Evolutionary conservation across 2,797 vertebrate species (phyloP), one percentile per base, ranked within the genome.

Genomic region (Sebastes steindachneri): DNA sequence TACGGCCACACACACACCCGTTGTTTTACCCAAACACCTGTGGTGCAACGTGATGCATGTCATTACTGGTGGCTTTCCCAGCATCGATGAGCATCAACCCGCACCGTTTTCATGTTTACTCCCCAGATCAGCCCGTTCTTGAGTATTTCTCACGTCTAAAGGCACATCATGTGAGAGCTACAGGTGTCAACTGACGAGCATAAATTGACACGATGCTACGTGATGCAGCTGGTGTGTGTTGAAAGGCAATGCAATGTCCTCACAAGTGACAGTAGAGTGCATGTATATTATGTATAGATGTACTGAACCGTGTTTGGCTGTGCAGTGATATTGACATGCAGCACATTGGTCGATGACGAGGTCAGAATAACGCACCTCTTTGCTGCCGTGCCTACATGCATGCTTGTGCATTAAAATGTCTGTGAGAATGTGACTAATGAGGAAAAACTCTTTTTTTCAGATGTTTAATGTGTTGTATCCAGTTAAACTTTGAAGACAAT

Each of bases 281-380:
- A 2, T 11, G 10, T 2, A 12, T 21, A 29, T 12, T 28, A 14
- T 59, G 23, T 33, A 11, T 55, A 9, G 25, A 35, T 37, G 12
- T 68, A 19, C 31, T 31, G 57, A 11, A 26, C 1, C 4, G 7
- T 60, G 12, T 57, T 68, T 14, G 41, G 10, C 54, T 75, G 79
- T 64, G 79, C 79, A 70, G 71, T 81, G 85, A 68, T 84, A 85
- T 87, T 84, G 54, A 71, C 73, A 41, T 15, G 37, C 37, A 72
- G 60, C 54, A 29, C 9, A n/a, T 51, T 62, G 65, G 31, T 19
- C 0, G 5, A 10, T 59, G 62, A 4, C 5, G 23, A 19, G 41
- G 33, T 81, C 68, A 57, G 17, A 69, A 17, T 58, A 58, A 29
- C 26, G 14, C 64, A 41, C 74, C 45, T 67, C 9, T n/a, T 19